Evolutionary conservation across 64 coral and sea anemone species (phyloP).

Genomic region (Pachyseris speciosa): DNA sequence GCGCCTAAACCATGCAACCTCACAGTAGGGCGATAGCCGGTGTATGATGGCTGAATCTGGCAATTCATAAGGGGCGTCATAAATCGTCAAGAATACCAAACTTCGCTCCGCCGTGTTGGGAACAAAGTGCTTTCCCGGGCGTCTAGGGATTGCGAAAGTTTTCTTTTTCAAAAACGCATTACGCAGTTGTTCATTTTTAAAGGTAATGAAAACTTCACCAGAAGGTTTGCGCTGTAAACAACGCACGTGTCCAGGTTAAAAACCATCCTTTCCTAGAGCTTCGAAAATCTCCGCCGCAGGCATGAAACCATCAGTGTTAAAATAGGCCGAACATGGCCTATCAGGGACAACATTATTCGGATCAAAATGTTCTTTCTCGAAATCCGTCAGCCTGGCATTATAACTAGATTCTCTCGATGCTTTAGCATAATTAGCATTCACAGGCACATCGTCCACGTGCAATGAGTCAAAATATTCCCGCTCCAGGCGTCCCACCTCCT

Average conservation of each 20-base stretch:
- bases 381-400: background rate
- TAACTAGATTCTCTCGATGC: no score
- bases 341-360: background rate
- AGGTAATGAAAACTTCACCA: no score
- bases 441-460: no score
- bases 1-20: background rate
- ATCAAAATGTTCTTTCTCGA: background rate
- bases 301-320: background rate
- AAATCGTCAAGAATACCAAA: background rate
- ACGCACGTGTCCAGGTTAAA: no score
- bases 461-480: background rate
- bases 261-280: background rate
- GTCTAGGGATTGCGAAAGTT: background rate
- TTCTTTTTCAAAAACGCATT: no score
- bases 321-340: background rate
- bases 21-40: background rate
- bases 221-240: no score
- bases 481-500: no score
- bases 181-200: no score
- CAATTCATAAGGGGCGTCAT: background rate
- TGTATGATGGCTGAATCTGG: background rate
- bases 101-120: no score
- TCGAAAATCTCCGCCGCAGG: background rate
- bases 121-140: background rate
- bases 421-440: no score